Evolutionary conservation across 2,888 invertebrate genomes (phyloP).

Genomic region (Penaeus monodon): DNA sequence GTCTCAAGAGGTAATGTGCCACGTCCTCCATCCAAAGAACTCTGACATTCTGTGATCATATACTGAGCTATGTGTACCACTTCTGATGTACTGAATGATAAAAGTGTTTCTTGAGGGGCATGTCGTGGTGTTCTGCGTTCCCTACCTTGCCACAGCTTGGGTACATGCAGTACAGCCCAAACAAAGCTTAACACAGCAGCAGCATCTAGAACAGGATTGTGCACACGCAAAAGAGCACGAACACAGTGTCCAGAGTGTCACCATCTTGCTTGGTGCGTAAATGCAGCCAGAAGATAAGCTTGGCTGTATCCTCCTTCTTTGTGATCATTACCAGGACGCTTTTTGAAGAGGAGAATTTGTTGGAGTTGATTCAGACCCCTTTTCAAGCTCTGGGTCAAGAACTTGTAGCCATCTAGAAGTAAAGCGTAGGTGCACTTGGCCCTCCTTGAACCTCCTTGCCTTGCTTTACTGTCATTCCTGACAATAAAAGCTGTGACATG

Average conservation of each 20-base stretch:
- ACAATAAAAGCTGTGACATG: slow-evolving; percentile 48
- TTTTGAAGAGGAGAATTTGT: slow-evolving; percentile 58
- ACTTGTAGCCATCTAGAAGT: slow-evolving; percentile 90
- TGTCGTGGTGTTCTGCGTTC: slow-evolving; percentile 89
- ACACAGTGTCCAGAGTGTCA: slow-evolving; percentile 77
- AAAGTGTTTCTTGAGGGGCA: slow-evolving; percentile 81
- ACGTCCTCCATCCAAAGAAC: slow-evolving; percentile 69
- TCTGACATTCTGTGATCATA: slow-evolving; percentile 78
- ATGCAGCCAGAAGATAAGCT: slow-evolving; percentile 83
- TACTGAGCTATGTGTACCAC: slow-evolving; percentile 79
- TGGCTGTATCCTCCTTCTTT: slow-evolving; percentile 60
- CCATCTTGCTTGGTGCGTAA: slow-evolving; percentile 94
- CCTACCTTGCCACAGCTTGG: slow-evolving; percentile 93
- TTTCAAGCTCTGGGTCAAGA: slow-evolving; percentile 84
- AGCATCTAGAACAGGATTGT: slow-evolving; percentile 52
- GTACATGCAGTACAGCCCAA: slow-evolving; percentile 87
- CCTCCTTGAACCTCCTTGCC: slow-evolving; percentile 16
- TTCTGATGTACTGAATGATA: slow-evolving; percentile 79
- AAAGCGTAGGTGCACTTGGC: slow-evolving; percentile 73
- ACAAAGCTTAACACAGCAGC: slow-evolving; percentile 84
- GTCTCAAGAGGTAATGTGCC: slow-evolving; percentile 38
- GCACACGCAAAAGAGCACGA: slow-evolving; percentile 73
- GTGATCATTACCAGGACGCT: slow-evolving; percentile 43
- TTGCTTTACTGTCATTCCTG: slow-evolving; percentile 36
- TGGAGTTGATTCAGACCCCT: slow-evolving; percentile 41